Percentiles rank a stretch among this genome's conserved stretches.
These are phyloP conservation scores for Gymnarchus niloticus DNA, from an alignment of 2,113 vertebrate genomes.

Conservation along the genomic window DNA sequence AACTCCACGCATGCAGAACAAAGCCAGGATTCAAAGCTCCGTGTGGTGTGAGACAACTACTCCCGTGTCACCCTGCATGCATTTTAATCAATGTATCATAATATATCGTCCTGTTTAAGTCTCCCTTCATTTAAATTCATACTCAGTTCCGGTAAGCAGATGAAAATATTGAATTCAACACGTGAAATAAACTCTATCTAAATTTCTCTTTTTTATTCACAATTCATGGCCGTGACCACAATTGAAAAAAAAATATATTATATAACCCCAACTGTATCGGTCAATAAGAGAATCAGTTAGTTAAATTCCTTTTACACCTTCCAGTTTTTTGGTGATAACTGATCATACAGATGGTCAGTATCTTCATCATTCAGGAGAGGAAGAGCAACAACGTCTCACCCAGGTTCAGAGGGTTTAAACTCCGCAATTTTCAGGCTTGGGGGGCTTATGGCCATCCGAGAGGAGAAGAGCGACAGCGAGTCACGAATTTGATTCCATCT, in stretches of 20 bases:
- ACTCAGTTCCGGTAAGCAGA: neutral
- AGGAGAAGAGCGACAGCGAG: slow-evolving; percentile 47
- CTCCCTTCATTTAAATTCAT: neutral
- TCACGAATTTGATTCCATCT: slow-evolving; percentile 38
- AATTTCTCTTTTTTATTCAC: neutral
- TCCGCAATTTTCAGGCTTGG: slow-evolving; percentile 30
- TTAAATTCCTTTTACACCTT: neutral
- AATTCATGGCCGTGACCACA: neutral
- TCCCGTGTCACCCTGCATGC: neutral
- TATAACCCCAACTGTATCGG: neutral
- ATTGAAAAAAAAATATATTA: neutral
- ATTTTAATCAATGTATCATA: neutral
- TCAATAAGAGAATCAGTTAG: neutral
- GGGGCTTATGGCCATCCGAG: slow-evolving; percentile 33
- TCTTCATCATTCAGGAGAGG: neutral
- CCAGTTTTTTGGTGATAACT: too few species aligned
- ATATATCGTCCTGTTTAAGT: neutral
- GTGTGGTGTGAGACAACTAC: too few species aligned
- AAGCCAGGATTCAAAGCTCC: neutral
- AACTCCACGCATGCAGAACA: neutral
- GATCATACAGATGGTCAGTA: neutral
- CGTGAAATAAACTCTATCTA: neutral
- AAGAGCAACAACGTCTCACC: neutral
- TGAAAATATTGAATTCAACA: neutral
- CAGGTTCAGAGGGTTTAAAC: neutral